Percentiles rank a stretch among this genome's conserved stretches.
Evolutionary conservation across 2,113 vertebrate genomes (phyloP).

Genomic region (Anser brachyrhynchus): DNA sequence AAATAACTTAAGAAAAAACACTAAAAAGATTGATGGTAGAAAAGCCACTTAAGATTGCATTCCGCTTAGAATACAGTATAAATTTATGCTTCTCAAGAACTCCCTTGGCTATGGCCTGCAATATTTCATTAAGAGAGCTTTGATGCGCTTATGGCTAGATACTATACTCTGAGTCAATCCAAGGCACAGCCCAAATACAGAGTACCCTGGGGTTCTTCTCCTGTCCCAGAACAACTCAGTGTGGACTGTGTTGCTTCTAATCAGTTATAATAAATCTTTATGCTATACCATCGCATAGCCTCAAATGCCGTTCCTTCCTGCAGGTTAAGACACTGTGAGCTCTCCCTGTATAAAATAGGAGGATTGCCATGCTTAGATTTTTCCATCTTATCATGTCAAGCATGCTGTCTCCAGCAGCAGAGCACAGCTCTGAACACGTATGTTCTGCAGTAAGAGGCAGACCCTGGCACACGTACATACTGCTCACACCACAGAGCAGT

Average conservation of each 20-base stretch:
- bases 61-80: background rate
- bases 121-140: background rate
- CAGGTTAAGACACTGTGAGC: background rate
- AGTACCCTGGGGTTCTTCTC: background rate
- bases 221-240: background rate
- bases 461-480: background rate
- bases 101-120: background rate
- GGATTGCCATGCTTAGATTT: background rate
- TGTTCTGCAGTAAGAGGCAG: background rate
- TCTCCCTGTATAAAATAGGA: background rate
- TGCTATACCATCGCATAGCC: background rate
- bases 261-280: background rate
- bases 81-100: background rate
- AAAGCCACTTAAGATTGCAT: background rate
- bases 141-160: background rate
- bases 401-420: background rate
- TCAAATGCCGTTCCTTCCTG: background rate
- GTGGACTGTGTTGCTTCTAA: background rate
- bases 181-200: background rate
- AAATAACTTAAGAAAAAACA: background rate
- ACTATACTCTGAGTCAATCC: background rate
- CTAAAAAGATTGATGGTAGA: background rate
- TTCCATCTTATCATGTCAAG: background rate
- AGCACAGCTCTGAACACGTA: rapidly evolving
- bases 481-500: background rate